phyloP scores from a whole-genome alignment of 2,113 vertebrate species.

The Pachycephala philippinensis region DNA sequence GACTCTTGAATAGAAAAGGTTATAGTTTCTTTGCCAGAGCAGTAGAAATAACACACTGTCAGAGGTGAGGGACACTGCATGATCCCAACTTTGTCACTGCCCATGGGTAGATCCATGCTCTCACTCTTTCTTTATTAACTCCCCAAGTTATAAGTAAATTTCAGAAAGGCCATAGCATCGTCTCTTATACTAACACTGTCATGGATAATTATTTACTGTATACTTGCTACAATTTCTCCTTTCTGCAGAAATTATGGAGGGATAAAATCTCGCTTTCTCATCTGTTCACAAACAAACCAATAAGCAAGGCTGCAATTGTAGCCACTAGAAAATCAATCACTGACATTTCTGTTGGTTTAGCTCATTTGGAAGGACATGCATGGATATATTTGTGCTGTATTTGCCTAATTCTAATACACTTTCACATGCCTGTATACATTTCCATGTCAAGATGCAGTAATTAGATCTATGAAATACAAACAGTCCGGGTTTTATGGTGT shows the following conservation, averaged over 20 bases:
- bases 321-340: background rate
- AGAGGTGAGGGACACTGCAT: background rate
- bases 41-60: background rate
- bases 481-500: background rate
- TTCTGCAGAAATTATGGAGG: background rate
- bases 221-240: background rate
- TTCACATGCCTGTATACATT: background rate
- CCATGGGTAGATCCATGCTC: fast-evolving
- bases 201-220: background rate
- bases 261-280: background rate
- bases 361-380: constrained; percentile 10
- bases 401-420: constrained; percentile 34
- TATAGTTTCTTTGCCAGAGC: background rate
- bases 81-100: background rate
- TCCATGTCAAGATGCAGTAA: background rate
- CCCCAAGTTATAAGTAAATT: background rate
- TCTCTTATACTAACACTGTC: background rate
- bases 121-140: background rate
- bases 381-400: background rate
- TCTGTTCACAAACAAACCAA: constrained; percentile 7
- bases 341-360: background rate
- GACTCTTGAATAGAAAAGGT: background rate
- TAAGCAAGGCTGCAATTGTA: background rate
- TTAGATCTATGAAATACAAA: constrained; percentile 39
- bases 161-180: background rate